Conservation (phyloP, 2,797 vertebrate genomes). For the Eutrigla gurnardus region DNA sequence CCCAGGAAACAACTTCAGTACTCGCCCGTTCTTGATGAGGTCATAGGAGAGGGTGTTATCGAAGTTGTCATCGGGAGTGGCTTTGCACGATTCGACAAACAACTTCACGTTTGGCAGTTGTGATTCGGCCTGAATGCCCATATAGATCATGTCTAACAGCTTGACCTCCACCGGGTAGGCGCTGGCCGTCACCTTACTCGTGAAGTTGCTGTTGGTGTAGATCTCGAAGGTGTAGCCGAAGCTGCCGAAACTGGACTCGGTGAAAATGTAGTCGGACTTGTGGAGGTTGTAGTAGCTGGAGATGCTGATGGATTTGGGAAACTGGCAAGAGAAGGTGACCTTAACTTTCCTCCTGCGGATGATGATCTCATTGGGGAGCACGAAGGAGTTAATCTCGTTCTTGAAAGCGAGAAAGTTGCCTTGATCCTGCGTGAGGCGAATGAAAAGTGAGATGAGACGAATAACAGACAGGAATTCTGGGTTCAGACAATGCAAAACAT, state of each 20-base stretch:
- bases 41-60: slow-evolving; percentile 70
- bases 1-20: not conserved
- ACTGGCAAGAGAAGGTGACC: slow-evolving; percentile 76
- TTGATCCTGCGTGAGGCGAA: slow-evolving; percentile 61
- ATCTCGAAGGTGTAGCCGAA: slow-evolving; percentile 79
- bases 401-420: slow-evolving; percentile 74
- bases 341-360: slow-evolving; percentile 60
- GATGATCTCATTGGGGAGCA: slow-evolving; percentile 58
- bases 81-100: slow-evolving; percentile 84
- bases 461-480: not conserved
- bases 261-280: slow-evolving; percentile 79
- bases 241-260: slow-evolving; percentile 79
- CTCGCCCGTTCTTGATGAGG: slow-evolving; percentile 80
- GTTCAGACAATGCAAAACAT: not conserved
- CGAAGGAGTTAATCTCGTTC: slow-evolving; percentile 77
- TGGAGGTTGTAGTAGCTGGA: slow-evolving; percentile 67
- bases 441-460: not conserved
- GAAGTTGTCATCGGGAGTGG: slow-evolving; percentile 77
- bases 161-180: slow-evolving; percentile 79
- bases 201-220: slow-evolving; percentile 66
- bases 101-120: slow-evolving; percentile 68
- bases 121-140: slow-evolving; percentile 78
- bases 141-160: slow-evolving; percentile 72
- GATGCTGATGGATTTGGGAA: slow-evolving; percentile 73
- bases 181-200: slow-evolving; percentile 31